A percentile compares a stretch with the other conserved stretches of the same genome.
Conservation (phyloP, 53 echinoderm and acorn worm genomes). For the Holothuria scabra region DNA sequence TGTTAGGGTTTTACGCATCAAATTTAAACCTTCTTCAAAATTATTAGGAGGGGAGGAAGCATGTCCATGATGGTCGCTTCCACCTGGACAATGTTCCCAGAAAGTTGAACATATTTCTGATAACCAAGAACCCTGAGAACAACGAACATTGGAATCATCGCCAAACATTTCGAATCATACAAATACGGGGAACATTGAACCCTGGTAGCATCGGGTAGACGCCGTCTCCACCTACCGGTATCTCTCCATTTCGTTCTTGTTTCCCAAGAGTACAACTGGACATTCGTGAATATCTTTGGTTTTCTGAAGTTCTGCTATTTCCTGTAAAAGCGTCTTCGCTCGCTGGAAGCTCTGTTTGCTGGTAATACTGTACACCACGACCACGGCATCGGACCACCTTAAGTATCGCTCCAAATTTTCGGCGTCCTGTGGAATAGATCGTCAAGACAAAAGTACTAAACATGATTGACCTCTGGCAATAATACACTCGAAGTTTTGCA, state of each 20-base stretch:
- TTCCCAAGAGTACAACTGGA: constrained; percentile 88
- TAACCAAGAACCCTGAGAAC: no score
- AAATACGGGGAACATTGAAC: no score
- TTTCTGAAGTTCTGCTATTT: constrained; percentile 89
- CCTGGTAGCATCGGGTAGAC: no score
- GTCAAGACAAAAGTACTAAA: neutral
- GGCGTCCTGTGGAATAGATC: constrained; percentile 63
- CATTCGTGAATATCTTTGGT: constrained; percentile 79
- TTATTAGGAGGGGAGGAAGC: no score
- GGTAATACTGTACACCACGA: constrained; percentile 91
- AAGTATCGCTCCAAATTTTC: constrained; percentile 86
- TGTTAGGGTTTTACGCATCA: no score
- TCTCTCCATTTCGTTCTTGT: constrained; percentile 98
- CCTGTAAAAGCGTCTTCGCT: constrained; percentile 88
- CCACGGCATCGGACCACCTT: constrained; percentile 87
- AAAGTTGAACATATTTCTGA: no score
- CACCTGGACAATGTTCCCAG: no score
- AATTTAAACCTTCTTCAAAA: no score
- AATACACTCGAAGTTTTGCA: neutral
- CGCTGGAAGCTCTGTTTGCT: constrained; percentile 91
- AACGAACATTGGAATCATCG: no score
- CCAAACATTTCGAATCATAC: no score
- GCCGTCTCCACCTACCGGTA: constrained; percentile 66
- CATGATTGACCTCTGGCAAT: neutral
- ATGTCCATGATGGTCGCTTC: no score